phyloP scores from a whole-genome alignment of 2,797 vertebrate species.

The Lindbergichthys nudifrons region DNA sequence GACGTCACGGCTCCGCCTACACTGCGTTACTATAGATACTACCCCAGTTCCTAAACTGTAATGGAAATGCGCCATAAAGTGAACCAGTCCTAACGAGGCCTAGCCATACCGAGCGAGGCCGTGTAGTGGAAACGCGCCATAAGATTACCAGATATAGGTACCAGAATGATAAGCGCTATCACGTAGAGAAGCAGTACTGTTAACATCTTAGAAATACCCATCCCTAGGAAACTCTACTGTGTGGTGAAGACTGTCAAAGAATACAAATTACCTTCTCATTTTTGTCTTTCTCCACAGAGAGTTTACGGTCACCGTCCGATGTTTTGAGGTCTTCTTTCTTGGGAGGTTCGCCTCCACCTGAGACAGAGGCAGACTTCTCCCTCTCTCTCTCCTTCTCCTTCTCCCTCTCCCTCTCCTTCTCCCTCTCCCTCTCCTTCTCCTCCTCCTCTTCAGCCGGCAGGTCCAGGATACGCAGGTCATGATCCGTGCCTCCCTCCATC shows the following conservation, averaged over 20 bases:
- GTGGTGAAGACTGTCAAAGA: not conserved
- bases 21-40: too few species aligned
- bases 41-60: too few species aligned
- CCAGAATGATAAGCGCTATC: too few species aligned
- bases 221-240: not conserved
- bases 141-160: too few species aligned
- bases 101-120: too few species aligned
- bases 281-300: slow-evolving; percentile 83
- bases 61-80: too few species aligned
- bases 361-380: slow-evolving; percentile 70
- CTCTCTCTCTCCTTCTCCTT: slow-evolving; percentile 76
- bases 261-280: slow-evolving; percentile 82
- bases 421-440: slow-evolving; percentile 76
- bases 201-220: too few species aligned
- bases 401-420: too few species aligned
- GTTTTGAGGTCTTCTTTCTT: slow-evolving; percentile 87
- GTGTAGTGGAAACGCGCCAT: too few species aligned
- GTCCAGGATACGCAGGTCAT: slow-evolving; percentile 92
- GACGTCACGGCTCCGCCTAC: too few species aligned
- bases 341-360: slow-evolving; percentile 74
- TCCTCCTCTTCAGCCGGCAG: slow-evolving; percentile 90
- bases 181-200: too few species aligned
- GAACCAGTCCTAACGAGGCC: too few species aligned
- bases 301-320: slow-evolving; percentile 80
- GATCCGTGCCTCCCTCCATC: slow-evolving; percentile 94